Evolutionary conservation across 2,797 vertebrate genomes (phyloP).

Genomic region (Danio choprae): DNA sequence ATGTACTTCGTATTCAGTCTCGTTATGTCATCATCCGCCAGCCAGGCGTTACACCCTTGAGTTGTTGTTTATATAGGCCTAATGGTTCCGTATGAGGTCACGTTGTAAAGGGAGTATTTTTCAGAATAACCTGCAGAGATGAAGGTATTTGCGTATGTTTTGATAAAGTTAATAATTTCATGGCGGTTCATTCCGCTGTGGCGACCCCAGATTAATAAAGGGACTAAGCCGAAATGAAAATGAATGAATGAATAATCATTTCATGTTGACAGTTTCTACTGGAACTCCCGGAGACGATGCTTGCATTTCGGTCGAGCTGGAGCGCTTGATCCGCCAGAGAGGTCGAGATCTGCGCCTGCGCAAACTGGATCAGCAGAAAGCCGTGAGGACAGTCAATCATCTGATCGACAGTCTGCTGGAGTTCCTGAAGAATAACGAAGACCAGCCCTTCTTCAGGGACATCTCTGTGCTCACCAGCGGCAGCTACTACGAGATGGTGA

Average conservation of each 20-base stretch:
- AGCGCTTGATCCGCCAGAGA: slow-evolving; percentile 53
- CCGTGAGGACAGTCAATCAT: slow-evolving; percentile 68
- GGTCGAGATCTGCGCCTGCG: slow-evolving; percentile 62
- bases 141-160: not conserved
- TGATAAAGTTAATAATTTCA: slow-evolving; percentile 23
- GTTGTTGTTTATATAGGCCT: not conserved
- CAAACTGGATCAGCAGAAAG: slow-evolving; percentile 55
- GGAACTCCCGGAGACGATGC: not conserved
- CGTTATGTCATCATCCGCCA: no score
- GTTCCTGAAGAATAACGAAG: slow-evolving; percentile 67
- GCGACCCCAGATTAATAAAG: no score
- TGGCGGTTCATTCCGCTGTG: no score
- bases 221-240: no score
- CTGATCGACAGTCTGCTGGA: slow-evolving; percentile 69
- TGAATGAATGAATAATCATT: no score
- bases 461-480: slow-evolving; percentile 70
- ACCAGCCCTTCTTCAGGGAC: slow-evolving; percentile 69
- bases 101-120: not conserved
- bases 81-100: not conserved
- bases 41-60: no score
- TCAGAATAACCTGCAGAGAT: not conserved
- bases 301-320: slow-evolving; percentile 42
- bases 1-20: no score
- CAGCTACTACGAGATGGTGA: slow-evolving; percentile 77
- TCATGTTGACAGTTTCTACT: not conserved